These are phyloP conservation scores for Ophthalmolycus amberensis DNA, from an alignment of 2,113 vertebrate species.

Conservation along the genomic window DNA sequence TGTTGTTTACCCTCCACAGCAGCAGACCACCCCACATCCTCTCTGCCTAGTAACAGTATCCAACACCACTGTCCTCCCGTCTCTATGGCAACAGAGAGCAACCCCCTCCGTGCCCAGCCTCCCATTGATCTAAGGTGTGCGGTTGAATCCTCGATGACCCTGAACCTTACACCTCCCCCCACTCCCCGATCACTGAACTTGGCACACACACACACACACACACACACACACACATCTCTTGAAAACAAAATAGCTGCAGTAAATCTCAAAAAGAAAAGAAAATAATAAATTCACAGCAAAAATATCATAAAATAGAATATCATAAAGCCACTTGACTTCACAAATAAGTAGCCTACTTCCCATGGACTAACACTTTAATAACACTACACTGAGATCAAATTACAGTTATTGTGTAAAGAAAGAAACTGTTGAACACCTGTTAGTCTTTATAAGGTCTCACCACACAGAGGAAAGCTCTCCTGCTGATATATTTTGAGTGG, in stretches of 20 bases:
- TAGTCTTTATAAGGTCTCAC: neutral
- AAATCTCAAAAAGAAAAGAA: neutral
- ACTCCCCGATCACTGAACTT: conserved; percentile 24
- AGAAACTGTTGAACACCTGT: neutral
- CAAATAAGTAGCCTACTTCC: neutral
- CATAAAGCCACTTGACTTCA: neutral
- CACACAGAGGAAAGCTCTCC: neutral
- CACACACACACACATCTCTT: neutral
- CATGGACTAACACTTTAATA: neutral
- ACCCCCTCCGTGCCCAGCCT: conserved; percentile 61
- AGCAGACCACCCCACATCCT: conserved; percentile 40
- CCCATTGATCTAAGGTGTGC: conserved; percentile 60
- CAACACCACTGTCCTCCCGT: conserved; percentile 81
- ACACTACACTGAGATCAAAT: neutral
- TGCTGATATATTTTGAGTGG: conserved; percentile 6
- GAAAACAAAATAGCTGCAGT: neutral
- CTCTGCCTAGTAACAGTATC: conserved; percentile 79
- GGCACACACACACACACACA: too few species aligned
- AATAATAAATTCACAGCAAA: neutral
- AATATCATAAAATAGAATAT: neutral
- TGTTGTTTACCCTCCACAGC: conserved; percentile 58
- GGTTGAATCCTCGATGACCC: conserved; percentile 47
- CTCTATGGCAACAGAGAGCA: conserved; percentile 83
- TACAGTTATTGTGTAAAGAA: neutral
- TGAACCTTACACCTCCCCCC: conserved; percentile 59